These are phyloP conservation scores for Dicyrtoma fusca DNA, from an alignment of 2,888 invertebrate species.

Conservation along the genomic window DNA sequence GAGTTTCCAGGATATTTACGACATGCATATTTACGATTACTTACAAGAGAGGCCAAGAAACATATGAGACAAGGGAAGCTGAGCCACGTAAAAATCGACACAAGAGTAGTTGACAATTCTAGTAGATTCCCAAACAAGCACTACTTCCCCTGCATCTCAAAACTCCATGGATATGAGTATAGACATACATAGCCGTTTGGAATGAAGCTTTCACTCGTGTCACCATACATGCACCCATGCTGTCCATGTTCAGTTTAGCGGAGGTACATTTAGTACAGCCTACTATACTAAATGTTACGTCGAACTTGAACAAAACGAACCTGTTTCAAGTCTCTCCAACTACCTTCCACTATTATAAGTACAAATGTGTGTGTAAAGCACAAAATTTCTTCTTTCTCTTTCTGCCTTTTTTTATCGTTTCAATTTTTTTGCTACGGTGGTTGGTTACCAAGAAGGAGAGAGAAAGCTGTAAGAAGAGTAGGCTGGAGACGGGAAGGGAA, in stretches of 20 bases:
- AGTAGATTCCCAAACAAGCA: too few relatives aligned
- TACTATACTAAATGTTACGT: too few relatives aligned
- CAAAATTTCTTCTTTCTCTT: conserved; percentile 22
- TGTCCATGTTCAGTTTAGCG: not conserved
- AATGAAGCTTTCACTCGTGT: not conserved
- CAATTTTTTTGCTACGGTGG: conserved; percentile 32
- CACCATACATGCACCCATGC: not conserved
- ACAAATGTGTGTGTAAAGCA: conserved; percentile 31
- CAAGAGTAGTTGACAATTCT: not conserved
- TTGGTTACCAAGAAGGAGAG: conserved; percentile 13
- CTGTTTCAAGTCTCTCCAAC: not conserved
- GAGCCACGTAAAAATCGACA: not conserved
- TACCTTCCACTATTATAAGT: conserved; percentile 10
- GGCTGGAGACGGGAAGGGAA: not conserved
- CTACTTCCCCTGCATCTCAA: too few relatives aligned
- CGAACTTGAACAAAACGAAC: too few relatives aligned
- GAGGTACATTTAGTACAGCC: too few relatives aligned
- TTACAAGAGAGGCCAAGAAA: not conserved
- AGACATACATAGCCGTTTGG: too few relatives aligned
- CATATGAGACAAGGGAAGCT: not conserved
- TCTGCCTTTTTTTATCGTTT: conserved; percentile 21
- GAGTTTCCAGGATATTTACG: too few relatives aligned
- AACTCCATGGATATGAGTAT: too few relatives aligned
- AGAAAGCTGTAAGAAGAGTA: conserved; percentile 7
- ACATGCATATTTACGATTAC: not conserved